Percentiles rank a stretch among this genome's conserved stretches.
Conservation (phyloP, 2,888 invertebrate species). For the Cactoblastis cactorum region DNA sequence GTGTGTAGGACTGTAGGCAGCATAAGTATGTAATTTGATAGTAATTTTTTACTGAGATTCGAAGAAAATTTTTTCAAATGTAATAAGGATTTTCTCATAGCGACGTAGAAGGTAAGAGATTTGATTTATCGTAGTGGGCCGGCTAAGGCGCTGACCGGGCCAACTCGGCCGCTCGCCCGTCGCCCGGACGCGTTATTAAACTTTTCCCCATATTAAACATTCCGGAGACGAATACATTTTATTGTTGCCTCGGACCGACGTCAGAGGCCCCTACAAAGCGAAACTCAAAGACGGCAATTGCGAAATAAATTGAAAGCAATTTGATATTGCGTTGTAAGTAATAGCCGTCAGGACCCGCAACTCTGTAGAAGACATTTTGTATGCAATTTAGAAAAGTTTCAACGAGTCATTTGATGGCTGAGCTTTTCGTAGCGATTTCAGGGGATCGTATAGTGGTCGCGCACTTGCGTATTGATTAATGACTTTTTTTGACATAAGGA, state of each 20-base stretch:
- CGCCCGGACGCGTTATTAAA: constrained; percentile 78
- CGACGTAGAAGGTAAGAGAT: constrained; percentile 72
- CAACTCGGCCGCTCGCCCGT: constrained; percentile 39
- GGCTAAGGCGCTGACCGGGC: constrained; percentile 61
- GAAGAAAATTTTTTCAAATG: constrained; percentile 65
- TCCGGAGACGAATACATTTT: constrained; percentile 81
- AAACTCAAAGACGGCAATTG: constrained; percentile 80
- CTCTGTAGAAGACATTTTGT: constrained; percentile 67
- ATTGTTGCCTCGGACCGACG: constrained; percentile 79
- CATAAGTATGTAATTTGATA: constrained; percentile 30
- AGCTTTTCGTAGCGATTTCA: constrained; percentile 34
- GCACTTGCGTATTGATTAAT: constrained; percentile 28
- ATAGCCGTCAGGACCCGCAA: constrained; percentile 72
- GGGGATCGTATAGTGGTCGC: constrained; percentile 26
- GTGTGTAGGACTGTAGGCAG: constrained; percentile 18
- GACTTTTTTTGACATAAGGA: constrained; percentile 25
- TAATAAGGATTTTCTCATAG: constrained; percentile 70
- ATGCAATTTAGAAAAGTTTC: constrained; percentile 63
- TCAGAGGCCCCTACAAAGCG: constrained; percentile 79
- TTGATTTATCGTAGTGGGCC: constrained; percentile 75
- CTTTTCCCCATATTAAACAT: constrained; percentile 81
- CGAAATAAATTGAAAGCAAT: constrained; percentile 80
- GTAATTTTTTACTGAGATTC: constrained; percentile 34
- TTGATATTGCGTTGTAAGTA: constrained; percentile 80
- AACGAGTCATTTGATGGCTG: constrained; percentile 56